Evolutionary conservation across 1,140 invertebrate genomes (phyloP).

Genomic region (Rhopalosiphum maidis): DNA sequence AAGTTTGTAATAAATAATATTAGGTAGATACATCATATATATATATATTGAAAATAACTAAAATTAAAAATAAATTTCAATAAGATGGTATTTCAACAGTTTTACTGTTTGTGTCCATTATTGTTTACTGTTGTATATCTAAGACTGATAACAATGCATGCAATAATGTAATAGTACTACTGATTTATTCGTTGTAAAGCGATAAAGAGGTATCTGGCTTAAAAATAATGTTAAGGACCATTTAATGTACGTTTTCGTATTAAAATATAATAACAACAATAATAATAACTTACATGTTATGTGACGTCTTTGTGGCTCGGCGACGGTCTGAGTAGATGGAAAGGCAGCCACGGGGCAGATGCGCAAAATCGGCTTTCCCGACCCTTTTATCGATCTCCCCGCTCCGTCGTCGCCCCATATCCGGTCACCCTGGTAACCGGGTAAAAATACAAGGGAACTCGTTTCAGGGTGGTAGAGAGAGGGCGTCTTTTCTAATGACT

Average conservation of each 20-base stretch:
- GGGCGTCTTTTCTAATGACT: slow-evolving; percentile 28
- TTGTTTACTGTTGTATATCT: slow-evolving; percentile 4
- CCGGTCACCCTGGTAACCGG: slow-evolving; percentile 52
- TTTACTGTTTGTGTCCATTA: not conserved
- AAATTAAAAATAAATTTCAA: not conserved
- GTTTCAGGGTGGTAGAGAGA: not conserved
- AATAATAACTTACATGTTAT: slow-evolving; percentile 31
- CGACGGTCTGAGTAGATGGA: slow-evolving; percentile 20
- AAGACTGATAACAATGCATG: slow-evolving; percentile 20
- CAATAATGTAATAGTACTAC: not conserved
- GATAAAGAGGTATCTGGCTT: not conserved
- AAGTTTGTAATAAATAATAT: not conserved
- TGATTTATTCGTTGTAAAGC: not conserved
- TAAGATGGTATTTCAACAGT: not conserved
- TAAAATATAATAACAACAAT: slow-evolving; percentile 24
- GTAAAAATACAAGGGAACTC: slow-evolving; percentile 50
- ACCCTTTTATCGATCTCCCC: slow-evolving; percentile 56
- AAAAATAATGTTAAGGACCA: not conserved
- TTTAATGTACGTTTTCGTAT: not conserved
- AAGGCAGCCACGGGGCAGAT: slow-evolving; percentile 51
- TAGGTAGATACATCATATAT: not conserved
- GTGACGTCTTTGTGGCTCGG: slow-evolving; percentile 36
- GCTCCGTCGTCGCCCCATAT: slow-evolving; percentile 16
- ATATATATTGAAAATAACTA: not conserved
- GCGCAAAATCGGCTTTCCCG: slow-evolving; percentile 57